A percentile compares a stretch with the other conserved stretches of the same genome.
Evolutionary conservation across 1,140 invertebrate species (phyloP).

Genomic region (Drosophila ercepeae): DNA sequence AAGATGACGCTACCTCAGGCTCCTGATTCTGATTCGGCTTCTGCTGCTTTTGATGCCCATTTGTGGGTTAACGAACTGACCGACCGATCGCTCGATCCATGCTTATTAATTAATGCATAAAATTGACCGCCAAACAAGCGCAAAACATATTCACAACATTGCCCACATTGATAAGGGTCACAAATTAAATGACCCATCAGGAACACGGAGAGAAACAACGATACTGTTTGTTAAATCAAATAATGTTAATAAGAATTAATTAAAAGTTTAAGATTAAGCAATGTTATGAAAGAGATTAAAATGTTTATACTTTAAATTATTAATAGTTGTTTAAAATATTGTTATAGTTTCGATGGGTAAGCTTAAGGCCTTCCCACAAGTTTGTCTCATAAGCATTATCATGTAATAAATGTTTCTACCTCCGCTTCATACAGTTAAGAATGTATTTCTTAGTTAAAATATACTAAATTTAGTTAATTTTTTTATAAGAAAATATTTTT

Average conservation of each 20-base stretch:
- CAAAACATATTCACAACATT: constrained; percentile 70
- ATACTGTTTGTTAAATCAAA: no score
- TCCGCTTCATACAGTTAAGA: no score
- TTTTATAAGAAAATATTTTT: constrained; percentile 2
- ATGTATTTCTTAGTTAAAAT: no score
- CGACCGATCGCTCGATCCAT: constrained; percentile 3
- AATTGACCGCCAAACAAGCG: constrained; percentile 46
- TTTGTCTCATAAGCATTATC: no score
- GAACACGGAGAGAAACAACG: constrained; percentile 11
- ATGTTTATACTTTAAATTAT: no score
- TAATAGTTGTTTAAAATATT: no score
- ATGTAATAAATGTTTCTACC: no score
- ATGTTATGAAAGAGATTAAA: no score
- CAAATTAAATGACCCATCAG: constrained; percentile 57
- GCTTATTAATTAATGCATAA: constrained; percentile 75
- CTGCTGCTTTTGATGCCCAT: constrained; percentile 2
- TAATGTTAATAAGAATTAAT: no score
- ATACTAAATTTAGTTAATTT: not conserved
- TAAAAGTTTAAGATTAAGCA: no score
- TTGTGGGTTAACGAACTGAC: constrained; percentile 73
- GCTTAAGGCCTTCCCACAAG: no score
- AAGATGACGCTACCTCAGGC: constrained; percentile 7
- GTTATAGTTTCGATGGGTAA: no score
- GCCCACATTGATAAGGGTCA: constrained; percentile 67
- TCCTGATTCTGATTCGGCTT: not conserved